Evolutionary conservation across 2,888 invertebrate genomes (phyloP), one percentile per base, ranked within the genome.

Genomic region (Cabera pusaria): DNA sequence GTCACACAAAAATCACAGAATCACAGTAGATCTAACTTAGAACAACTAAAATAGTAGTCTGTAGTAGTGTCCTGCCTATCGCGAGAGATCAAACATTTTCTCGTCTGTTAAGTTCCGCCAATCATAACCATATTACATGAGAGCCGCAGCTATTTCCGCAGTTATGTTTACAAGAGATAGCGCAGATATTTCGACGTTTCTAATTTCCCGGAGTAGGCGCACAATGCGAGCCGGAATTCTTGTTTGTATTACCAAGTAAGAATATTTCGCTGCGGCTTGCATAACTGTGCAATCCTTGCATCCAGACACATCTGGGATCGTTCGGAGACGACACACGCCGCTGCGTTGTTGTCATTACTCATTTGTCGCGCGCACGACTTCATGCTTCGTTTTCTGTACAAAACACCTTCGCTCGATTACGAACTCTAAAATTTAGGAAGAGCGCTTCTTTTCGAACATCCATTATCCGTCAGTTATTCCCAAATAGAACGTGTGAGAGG

Each of bases 291-390:
- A 78, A 78, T 77, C 67, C 66, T 63, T 71, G 65, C 72, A 72
- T 64, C 64, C 65, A 71, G 71, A 73, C 75, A 69, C 82, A 86
- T 85, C 80, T 84, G 84, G 73, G 72, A 74, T 64, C 75, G 70
- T 72, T 81, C 69, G 66, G 57, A 74, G 77, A 76, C 73, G 74
- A 73, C 72, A 74, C 68, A 76, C 77, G 74, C 68, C 71, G 64
- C 68, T 74, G 73, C 77, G 75, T 75, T 84, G 82, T 85, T 84
- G 83, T 81, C 85, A 87, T 87, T 86, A 87, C 82, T 88, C 86
- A 86, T 86, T 69, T 82, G 84, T 83, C 86, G 76, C 69, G 75
- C 72, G 79, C 81, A 83, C 80, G 76, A 79, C 81, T 80, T 72
- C 72, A 71, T 75, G 70, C 70, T 72, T 61, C 69, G 60, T 63